A percentile compares a stretch with the other conserved stretches of the same genome.
Conservation (phyloP, 1,140 invertebrate genomes). For the Magallana angulata region DNA sequence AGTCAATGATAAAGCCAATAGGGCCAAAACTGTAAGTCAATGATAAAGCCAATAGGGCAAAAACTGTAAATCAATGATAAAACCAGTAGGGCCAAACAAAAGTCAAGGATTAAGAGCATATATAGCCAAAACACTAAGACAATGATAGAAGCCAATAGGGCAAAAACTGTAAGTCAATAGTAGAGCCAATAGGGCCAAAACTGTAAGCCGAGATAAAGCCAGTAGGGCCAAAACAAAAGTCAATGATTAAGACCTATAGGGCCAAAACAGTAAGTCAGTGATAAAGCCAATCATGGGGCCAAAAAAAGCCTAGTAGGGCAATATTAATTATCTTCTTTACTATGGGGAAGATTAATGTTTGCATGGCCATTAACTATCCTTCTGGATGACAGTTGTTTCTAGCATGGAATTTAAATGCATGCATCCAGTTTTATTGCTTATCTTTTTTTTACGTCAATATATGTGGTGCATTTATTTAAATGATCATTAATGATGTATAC, state of each 20-base stretch:
- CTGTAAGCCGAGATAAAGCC: background rate
- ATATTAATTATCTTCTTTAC: too few species aligned
- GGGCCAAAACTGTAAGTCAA: background rate
- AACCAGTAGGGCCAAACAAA: background rate
- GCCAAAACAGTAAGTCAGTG: conserved; percentile 75
- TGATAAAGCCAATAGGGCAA: background rate
- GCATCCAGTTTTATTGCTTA: too few species aligned
- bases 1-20: conserved; percentile 54
- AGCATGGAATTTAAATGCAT: too few species aligned
- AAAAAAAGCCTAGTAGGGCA: conserved; percentile 40
- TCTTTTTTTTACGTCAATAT: background rate
- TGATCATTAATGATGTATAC: background rate
- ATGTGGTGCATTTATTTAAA: background rate
- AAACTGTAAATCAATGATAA: background rate
- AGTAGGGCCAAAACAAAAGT: background rate
- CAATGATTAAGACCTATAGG: conserved; percentile 47
- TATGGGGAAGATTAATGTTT: too few species aligned
- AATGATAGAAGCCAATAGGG: conserved; percentile 70
- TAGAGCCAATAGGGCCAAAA: background rate
- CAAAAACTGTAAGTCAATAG: conserved; percentile 73
- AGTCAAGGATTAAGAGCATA: background rate
- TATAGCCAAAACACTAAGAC: conserved; percentile 77
- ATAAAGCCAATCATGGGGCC: conserved; percentile 70
- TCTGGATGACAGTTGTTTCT: too few species aligned
- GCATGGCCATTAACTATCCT: too few species aligned